Percentiles rank a stretch among this genome's conserved stretches.
Evolutionary conservation across 2,888 invertebrate species (phyloP).

Genomic region (Drosophila pseudotalamancana): DNA sequence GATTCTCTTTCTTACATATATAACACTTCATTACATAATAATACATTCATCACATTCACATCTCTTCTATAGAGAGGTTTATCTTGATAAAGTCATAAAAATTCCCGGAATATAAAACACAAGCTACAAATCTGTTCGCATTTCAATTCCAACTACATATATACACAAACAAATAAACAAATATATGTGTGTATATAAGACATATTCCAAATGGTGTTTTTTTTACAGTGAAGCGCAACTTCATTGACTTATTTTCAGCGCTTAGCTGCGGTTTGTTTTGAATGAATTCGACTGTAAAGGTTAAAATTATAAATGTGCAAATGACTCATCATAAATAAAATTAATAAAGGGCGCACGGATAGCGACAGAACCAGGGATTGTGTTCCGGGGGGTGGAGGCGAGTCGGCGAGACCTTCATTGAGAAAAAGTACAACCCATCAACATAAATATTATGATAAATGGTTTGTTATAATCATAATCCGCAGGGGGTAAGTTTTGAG

Average conservation of each 20-base stretch:
- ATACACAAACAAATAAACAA: slow-evolving; percentile 17
- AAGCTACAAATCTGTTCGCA: slow-evolving; percentile 20
- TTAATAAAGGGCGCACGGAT: slow-evolving; percentile 79
- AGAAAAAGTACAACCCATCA: slow-evolving; percentile 83
- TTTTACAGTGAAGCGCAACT: slow-evolving; percentile 29
- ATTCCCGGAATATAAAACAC: neutral
- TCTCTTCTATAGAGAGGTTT: neutral
- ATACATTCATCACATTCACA: neutral
- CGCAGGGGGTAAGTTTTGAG: slow-evolving; percentile 82
- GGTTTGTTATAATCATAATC: slow-evolving; percentile 83
- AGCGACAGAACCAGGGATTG: slow-evolving; percentile 28
- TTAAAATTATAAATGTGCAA: slow-evolving; percentile 83
- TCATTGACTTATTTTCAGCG: slow-evolving; percentile 42
- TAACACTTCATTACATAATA: neutral
- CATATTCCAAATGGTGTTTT: too few species aligned
- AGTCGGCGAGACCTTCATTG: slow-evolving; percentile 74
- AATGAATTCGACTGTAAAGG: slow-evolving; percentile 83
- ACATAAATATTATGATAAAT: slow-evolving; percentile 84
- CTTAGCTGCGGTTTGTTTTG: slow-evolving; percentile 51
- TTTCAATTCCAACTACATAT: slow-evolving; percentile 17
- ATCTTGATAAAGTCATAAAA: slow-evolving; percentile 20
- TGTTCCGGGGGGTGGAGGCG: neutral
- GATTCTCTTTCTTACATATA: neutral
- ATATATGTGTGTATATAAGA: slow-evolving; percentile 1
- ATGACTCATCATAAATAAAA: slow-evolving; percentile 84